Evolutionary conservation across 1,140 invertebrate genomes (phyloP).

Genomic region (Megalopta genalis): DNA sequence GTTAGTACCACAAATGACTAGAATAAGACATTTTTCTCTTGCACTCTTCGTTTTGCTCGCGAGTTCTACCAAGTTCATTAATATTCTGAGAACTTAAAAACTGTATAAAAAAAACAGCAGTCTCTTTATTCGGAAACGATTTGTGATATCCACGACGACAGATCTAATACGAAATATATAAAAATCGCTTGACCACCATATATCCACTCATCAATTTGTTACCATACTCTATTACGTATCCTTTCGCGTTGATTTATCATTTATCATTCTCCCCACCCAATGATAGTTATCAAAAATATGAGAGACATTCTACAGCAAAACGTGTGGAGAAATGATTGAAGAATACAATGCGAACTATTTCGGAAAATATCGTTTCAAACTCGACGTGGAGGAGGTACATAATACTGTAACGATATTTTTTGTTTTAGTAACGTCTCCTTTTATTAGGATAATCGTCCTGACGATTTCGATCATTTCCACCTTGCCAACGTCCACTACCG

Average conservation of each 20-base stretch:
- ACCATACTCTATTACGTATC: neutral
- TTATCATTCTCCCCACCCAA: neutral
- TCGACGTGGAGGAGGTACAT: neutral
- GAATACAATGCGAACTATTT: conserved; percentile 31
- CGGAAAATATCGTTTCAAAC: conserved; percentile 14
- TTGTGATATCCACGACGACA: neutral
- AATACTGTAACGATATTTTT: conserved; percentile 18
- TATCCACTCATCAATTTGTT: neutral
- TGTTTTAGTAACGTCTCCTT: conserved; percentile 76
- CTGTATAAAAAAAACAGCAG: conserved; percentile 29
- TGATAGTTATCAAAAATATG: conserved; percentile 11
- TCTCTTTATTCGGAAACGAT: conserved; percentile 2
- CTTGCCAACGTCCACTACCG: conserved; percentile 72
- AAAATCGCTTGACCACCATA: conserved; percentile 14
- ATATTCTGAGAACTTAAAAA: conserved; percentile 24
- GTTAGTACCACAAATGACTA: neutral
- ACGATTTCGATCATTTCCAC: conserved; percentile 75
- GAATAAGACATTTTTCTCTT: neutral
- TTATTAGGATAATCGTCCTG: conserved; percentile 80
- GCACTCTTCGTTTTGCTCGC: neutral
- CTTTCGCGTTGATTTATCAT: neutral
- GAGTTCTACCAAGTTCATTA: neutral
- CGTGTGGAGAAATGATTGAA: conserved; percentile 32
- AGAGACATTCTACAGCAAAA: conserved; percentile 40
- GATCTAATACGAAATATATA: conserved; percentile 26